These are phyloP conservation scores for Charadrius vociferus DNA, from an alignment of 2,113 vertebrate species.

Conservation along the genomic window DNA sequence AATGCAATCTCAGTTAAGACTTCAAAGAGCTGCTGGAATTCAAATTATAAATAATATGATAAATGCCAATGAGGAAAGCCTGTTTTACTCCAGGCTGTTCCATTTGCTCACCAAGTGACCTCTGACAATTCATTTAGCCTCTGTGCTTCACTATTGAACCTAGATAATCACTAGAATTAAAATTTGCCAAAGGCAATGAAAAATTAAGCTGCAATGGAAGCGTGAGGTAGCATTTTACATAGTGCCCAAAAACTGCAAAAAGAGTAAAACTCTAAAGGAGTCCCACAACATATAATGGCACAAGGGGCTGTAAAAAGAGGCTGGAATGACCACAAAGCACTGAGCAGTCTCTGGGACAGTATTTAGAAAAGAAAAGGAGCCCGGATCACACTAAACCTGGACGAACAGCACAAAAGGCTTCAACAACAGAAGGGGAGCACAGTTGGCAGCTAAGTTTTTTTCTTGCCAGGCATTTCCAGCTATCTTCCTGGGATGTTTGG, in stretches of 20 bases:
- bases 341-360: neutral
- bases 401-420: neutral
- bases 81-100: neutral
- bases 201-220: neutral
- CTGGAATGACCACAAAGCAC: rapidly evolving
- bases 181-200: slow-evolving; percentile 15
- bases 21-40: neutral
- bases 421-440: neutral
- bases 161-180: slow-evolving; percentile 46
- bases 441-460: neutral
- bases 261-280: rapidly evolving
- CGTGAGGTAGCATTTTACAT: rapidly evolving
- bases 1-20: neutral
- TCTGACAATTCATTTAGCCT: neutral
- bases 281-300: rapidly evolving
- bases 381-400: rapidly evolving
- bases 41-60: neutral
- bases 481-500: neutral
- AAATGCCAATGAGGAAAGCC: neutral
- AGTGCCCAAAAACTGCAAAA: neutral
- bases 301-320: no score
- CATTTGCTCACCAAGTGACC: neutral
- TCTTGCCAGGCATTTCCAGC: neutral
- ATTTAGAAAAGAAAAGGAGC: neutral
- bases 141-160: neutral